phyloP scores from a whole-genome alignment of 1,140 invertebrate species.

The Drosophila bipectinata region DNA sequence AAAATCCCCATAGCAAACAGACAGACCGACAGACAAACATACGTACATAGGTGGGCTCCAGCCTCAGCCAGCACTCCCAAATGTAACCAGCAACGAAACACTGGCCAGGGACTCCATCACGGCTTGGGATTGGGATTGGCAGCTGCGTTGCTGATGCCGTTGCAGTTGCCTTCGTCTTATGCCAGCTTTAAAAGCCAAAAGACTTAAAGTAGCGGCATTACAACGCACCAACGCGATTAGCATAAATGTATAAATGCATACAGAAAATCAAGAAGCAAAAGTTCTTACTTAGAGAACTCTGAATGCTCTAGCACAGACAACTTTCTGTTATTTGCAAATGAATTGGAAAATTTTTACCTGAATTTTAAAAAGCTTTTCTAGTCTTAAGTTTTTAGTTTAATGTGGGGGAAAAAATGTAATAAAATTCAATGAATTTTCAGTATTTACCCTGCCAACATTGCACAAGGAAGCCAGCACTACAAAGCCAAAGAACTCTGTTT shows the following conservation, averaged over 20 bases:
- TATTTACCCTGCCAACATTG: neutral
- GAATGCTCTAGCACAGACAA: slow-evolving; percentile 5
- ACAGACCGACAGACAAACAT: slow-evolving; percentile 29
- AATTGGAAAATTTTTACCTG: neutral
- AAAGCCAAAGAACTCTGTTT: slow-evolving; percentile 20
- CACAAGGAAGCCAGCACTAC: neutral
- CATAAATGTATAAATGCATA: slow-evolving; percentile 83
- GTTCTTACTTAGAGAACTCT: neutral
- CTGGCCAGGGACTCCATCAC: slow-evolving; percentile 11
- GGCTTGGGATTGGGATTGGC: slow-evolving; percentile 30
- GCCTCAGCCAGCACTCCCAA: slow-evolving; percentile 18
- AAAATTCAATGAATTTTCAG: neutral
- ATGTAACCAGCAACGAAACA: slow-evolving; percentile 33
- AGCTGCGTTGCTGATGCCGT: slow-evolving; percentile 50
- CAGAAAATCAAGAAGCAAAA: slow-evolving; percentile 24
- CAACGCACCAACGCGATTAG: slow-evolving; percentile 74
- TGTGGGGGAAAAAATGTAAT: neutral
- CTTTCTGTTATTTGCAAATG: neutral
- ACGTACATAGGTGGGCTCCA: slow-evolving; percentile 33
- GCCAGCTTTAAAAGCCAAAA: slow-evolving; percentile 69
- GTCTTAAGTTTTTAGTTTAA: neutral
- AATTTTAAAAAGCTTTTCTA: neutral
- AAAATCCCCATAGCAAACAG: slow-evolving; percentile 40
- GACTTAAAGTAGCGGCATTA: slow-evolving; percentile 81
- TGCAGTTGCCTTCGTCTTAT: neutral